Conservation (phyloP, 1,140 invertebrate species). For the Cydia fagiglandana region DNA sequence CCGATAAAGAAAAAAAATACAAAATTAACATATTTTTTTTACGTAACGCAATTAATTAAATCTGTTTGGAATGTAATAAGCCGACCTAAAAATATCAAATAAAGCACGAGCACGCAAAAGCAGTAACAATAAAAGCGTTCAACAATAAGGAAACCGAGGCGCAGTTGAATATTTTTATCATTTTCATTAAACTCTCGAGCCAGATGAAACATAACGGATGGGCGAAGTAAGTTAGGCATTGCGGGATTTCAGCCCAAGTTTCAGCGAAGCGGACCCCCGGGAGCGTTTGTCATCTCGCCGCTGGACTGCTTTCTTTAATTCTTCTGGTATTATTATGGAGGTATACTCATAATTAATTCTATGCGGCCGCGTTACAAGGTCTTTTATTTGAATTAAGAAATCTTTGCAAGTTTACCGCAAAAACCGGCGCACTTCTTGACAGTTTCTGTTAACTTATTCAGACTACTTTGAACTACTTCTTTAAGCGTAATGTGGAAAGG, state of each 20-base stretch:
- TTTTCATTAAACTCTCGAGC: slow-evolving; percentile 52
- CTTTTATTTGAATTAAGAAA: slow-evolving; percentile 16
- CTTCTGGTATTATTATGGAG: slow-evolving; percentile 37
- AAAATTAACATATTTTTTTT: not conserved
- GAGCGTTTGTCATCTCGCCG: slow-evolving; percentile 48
- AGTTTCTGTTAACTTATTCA: not conserved
- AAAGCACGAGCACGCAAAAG: slow-evolving; percentile 30
- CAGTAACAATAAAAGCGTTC: slow-evolving; percentile 37
- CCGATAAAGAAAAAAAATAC: not conserved
- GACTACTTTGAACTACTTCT: not conserved
- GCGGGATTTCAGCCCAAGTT: slow-evolving; percentile 43
- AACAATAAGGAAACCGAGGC: slow-evolving; percentile 39
- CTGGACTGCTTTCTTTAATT: slow-evolving; percentile 43
- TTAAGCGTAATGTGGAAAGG: too few relatives aligned
- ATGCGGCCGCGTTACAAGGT: slow-evolving; percentile 3
- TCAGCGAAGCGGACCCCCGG: slow-evolving; percentile 39
- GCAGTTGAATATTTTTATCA: slow-evolving; percentile 49
- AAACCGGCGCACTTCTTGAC: not conserved
- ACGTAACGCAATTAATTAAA: slow-evolving; percentile 24
- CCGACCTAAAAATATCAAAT: slow-evolving; percentile 28
- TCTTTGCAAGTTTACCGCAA: not conserved
- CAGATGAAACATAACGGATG: slow-evolving; percentile 52
- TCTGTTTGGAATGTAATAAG: slow-evolving; percentile 31
- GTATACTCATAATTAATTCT: slow-evolving; percentile 6
- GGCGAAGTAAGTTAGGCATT: slow-evolving; percentile 48